Evolutionary conservation across 2,797 vertebrate genomes (phyloP).

Genomic region (Catharus ustulatus): DNA sequence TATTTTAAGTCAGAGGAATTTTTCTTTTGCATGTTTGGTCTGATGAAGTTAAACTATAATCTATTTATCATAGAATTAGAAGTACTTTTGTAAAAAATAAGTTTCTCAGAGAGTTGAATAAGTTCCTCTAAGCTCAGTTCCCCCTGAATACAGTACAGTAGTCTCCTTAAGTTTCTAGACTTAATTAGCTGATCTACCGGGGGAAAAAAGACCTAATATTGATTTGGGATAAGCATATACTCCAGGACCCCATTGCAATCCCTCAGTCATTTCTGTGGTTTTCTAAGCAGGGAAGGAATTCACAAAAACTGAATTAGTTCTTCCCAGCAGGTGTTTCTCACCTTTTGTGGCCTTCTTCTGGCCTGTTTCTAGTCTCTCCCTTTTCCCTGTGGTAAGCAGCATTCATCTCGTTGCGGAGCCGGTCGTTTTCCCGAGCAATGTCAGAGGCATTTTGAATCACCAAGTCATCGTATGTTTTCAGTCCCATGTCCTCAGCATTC

Average conservation of each 20-base stretch:
- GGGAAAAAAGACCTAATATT: background rate
- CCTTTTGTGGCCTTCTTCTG: constrained; percentile 85
- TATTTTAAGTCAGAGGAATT: background rate
- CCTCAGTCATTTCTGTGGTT: background rate
- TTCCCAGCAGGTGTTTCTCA: background rate
- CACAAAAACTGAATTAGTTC: background rate
- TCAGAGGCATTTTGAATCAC: constrained; percentile 87
- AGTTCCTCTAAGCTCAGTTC: background rate
- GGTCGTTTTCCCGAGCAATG: constrained; percentile 83
- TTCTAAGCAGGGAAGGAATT: background rate
- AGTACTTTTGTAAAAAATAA: background rate
- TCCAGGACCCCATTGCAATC: background rate
- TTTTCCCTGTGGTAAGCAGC: constrained; percentile 80
- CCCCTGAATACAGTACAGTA: background rate
- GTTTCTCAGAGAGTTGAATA: background rate
- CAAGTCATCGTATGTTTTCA: constrained; percentile 81
- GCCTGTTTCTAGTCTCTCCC: constrained; percentile 80
- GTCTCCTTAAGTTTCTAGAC: background rate
- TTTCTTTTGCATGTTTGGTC: background rate
- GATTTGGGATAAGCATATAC: background rate
- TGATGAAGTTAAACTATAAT: background rate
- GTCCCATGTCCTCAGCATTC: constrained; percentile 80
- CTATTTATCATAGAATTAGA: background rate
- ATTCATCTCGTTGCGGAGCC: constrained; percentile 78
- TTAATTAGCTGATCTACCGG: background rate